A percentile compares a stretch with the other conserved stretches of the same genome.
These are phyloP conservation scores for Drosophila pruinosa DNA, from an alignment of 1,140 invertebrate genomes.

Conservation along the genomic window DNA sequence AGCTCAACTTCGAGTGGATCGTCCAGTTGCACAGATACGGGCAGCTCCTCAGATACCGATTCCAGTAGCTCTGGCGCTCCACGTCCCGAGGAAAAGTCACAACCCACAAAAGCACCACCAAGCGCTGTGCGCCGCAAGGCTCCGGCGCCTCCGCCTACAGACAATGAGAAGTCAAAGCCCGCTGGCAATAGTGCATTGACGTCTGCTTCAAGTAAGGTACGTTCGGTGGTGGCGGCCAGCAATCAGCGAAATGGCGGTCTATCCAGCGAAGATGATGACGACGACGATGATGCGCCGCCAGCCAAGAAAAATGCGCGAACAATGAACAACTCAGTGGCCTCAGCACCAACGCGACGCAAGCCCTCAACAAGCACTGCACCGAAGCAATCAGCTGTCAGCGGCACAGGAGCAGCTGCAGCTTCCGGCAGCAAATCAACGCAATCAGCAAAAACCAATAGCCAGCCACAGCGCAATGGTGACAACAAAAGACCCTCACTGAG, in stretches of 20 bases:
- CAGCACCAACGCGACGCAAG: constrained; percentile 12
- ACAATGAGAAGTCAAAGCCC: constrained; percentile 50
- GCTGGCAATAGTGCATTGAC: not conserved
- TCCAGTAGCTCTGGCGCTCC: constrained; percentile 86
- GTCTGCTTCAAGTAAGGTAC: constrained; percentile 30
- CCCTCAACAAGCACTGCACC: constrained; percentile 1
- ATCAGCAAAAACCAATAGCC: constrained; percentile 21
- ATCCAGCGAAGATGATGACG: constrained; percentile 60
- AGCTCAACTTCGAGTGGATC: constrained; percentile 85
- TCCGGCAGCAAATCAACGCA: constrained; percentile 20
- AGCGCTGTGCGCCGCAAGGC: constrained; percentile 26
- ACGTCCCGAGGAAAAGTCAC: constrained; percentile 55
- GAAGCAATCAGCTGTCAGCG: constrained; percentile 69
- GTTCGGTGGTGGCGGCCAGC: constrained; percentile 30
- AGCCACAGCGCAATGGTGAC: constrained; percentile 73
- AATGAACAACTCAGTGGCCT: constrained; percentile 26
- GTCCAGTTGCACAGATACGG: constrained; percentile 83
- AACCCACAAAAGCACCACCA: constrained; percentile 25
- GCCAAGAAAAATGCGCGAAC: constrained; percentile 59
- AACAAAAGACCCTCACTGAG: constrained; percentile 63
- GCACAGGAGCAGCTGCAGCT: constrained; percentile 24
- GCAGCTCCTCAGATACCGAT: constrained; percentile 86
- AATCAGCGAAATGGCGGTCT: constrained; percentile 66
- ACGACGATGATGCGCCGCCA: constrained; percentile 72
- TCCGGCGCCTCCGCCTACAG: not conserved